These are phyloP conservation scores for Polyergus mexicanus DNA, from an alignment of 1,140 invertebrate species.

Conservation along the genomic window DNA sequence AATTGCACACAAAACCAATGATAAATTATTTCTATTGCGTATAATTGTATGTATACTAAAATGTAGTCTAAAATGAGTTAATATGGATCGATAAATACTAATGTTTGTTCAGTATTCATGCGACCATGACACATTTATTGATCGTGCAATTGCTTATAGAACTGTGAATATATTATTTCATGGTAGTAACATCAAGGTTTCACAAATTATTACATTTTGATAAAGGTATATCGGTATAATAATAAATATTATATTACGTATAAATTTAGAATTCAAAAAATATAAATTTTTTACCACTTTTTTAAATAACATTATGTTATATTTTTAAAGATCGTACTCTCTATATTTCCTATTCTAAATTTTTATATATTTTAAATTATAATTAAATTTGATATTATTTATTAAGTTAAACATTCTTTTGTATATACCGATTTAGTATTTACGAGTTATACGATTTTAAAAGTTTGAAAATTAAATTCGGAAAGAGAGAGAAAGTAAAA, in stretches of 20 bases:
- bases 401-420: too few species aligned
- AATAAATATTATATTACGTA: neutral
- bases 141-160: neutral
- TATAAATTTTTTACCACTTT: too few species aligned
- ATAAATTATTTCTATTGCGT: neutral
- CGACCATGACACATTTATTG: slow-evolving; percentile 7
- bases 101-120: neutral
- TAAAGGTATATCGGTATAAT: neutral
- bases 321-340: too few species aligned
- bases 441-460: too few species aligned
- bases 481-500: neutral
- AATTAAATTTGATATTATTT: too few species aligned
- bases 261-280: too few species aligned
- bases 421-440: too few species aligned
- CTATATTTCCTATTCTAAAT: too few species aligned
- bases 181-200: neutral
- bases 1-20: neutral
- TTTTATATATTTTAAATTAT: too few species aligned
- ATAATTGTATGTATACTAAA: neutral
- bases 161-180: neutral
- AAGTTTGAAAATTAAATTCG: too few species aligned
- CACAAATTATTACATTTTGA: neutral
- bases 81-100: neutral
- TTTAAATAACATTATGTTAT: too few species aligned
- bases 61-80: neutral